A percentile compares a stretch with the other conserved stretches of the same genome.
Conservation (phyloP, 2,113 vertebrate species). For the Bujurquina vittata region DNA sequence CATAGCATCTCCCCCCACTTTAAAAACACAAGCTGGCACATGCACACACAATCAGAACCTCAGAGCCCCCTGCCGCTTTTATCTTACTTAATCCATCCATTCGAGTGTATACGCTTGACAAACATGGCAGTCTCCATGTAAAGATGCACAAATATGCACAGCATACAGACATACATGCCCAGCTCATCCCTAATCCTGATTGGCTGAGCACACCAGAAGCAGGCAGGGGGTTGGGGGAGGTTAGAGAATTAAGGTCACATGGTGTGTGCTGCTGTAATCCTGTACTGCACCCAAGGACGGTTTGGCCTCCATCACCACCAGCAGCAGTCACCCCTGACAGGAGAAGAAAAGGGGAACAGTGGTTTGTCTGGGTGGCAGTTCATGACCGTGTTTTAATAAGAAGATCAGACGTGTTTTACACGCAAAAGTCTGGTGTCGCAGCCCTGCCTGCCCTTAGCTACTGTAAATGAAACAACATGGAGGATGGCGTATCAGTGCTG, state of each 20-base stretch:
- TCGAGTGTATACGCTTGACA: constrained; percentile 8
- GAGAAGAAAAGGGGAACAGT: neutral
- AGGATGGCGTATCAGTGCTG: neutral
- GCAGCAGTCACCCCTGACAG: constrained; percentile 19
- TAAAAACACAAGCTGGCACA: constrained; percentile 50
- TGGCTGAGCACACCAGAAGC: constrained; percentile 55
- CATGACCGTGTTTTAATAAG: constrained; percentile 34
- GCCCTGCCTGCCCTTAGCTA: constrained; percentile 1
- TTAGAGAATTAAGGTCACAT: constrained; percentile 77
- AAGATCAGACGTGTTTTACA: constrained; percentile 21
- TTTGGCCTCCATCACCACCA: constrained; percentile 48
- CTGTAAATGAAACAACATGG: constrained; percentile 7
- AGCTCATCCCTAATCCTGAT: constrained; percentile 67
- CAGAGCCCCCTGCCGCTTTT: constrained; percentile 1
- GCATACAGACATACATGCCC: constrained; percentile 26
- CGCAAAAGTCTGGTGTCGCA: neutral
- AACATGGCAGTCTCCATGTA: constrained; percentile 21
- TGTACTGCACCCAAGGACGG: constrained; percentile 72
- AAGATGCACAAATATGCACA: constrained; percentile 35
- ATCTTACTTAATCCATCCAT: constrained; percentile 52
- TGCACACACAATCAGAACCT: constrained; percentile 21
- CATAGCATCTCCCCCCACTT: constrained; percentile 45
- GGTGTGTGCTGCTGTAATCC: constrained; percentile 72
- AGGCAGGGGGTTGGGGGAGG: constrained; percentile 56
- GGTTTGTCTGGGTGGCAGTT: constrained; percentile 13